These are phyloP conservation scores for Melanotaenia duboulayi DNA, from an alignment of 2,113 vertebrate genomes.

Conservation along the genomic window DNA sequence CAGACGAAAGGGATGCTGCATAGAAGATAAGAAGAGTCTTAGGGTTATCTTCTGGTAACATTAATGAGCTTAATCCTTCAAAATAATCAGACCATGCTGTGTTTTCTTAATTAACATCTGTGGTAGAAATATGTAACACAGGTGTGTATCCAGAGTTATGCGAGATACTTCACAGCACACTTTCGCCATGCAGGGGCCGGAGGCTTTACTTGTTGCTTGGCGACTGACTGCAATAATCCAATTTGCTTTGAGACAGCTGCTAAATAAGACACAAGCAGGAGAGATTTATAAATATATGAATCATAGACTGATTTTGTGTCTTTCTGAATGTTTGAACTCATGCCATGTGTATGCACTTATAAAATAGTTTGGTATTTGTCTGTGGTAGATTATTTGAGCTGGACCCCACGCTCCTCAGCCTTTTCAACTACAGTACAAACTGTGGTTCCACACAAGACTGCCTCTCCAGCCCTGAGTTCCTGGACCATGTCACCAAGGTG, in stretches of 20 bases:
- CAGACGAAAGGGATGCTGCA: conserved; percentile 4
- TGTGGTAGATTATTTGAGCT: conserved; percentile 90
- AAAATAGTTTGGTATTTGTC: conserved; percentile 58
- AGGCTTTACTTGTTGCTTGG: conserved; percentile 86
- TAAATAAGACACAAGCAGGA: conserved; percentile 51
- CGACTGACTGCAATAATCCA: conserved; percentile 80
- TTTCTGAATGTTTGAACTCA: conserved; percentile 20
- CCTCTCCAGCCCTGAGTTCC: conserved; percentile 90
- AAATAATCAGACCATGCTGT: conserved; percentile 1
- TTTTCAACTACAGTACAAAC: conserved; percentile 91
- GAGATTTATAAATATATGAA: conserved; percentile 38
- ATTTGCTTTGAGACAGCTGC: conserved; percentile 73
- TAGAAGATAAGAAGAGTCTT: too few relatives aligned
- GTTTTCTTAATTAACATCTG: conserved; percentile 23
- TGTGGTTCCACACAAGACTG: conserved; percentile 90
- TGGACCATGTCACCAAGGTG: conserved; percentile 95
- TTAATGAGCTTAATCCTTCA: too few relatives aligned
- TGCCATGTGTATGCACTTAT: conserved; percentile 26
- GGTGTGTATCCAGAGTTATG: conserved; percentile 32
- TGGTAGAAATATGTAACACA: conserved; percentile 36
- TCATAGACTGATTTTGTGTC: conserved; percentile 36
- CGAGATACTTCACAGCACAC: conserved; percentile 47
- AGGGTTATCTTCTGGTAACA: background rate
- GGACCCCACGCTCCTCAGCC: conserved; percentile 88
- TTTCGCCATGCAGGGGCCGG: conserved; percentile 60